Evolutionary conservation across 2,888 invertebrate genomes (phyloP).

Genomic region (Lycocerus yunnanus): DNA sequence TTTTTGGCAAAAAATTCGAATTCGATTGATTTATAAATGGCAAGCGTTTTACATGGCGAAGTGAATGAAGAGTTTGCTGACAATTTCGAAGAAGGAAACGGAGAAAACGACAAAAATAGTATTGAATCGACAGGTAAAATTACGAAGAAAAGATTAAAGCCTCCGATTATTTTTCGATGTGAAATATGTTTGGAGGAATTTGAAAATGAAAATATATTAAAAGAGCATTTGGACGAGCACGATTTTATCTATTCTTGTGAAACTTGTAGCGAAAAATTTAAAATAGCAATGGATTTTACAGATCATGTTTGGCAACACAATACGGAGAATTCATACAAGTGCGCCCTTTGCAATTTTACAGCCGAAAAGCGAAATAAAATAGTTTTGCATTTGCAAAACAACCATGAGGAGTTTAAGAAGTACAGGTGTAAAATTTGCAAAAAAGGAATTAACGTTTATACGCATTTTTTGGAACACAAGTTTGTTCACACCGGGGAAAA

Average conservation of each 20-base stretch:
- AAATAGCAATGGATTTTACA: not conserved
- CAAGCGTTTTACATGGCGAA: too few species aligned
- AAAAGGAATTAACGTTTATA: not conserved
- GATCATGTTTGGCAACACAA: constrained; percentile 1
- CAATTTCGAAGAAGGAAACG: too few species aligned
- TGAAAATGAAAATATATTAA: not conserved
- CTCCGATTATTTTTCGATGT: constrained; percentile 5
- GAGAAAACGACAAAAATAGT: too few species aligned
- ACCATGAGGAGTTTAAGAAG: constrained; percentile 3
- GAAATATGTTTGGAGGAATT: constrained; percentile 14
- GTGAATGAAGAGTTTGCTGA: too few species aligned
- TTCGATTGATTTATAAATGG: too few species aligned
- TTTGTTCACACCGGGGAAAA: not conserved
- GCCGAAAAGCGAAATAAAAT: not conserved
- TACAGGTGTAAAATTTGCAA: not conserved
- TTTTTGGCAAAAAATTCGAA: too few species aligned
- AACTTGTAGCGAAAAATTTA: not conserved
- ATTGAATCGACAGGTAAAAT: too few species aligned
- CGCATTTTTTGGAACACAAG: constrained; percentile 2
- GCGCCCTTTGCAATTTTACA: constrained; percentile 12
- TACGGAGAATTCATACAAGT: not conserved
- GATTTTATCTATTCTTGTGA: constrained; percentile 8
- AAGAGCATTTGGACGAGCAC: constrained; percentile 1
- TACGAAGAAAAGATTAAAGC: not conserved
- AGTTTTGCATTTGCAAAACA: not conserved